Base-by-base conservation (phyloP, 2,113 vertebrate species). In the Ciconia maguari region DNA sequence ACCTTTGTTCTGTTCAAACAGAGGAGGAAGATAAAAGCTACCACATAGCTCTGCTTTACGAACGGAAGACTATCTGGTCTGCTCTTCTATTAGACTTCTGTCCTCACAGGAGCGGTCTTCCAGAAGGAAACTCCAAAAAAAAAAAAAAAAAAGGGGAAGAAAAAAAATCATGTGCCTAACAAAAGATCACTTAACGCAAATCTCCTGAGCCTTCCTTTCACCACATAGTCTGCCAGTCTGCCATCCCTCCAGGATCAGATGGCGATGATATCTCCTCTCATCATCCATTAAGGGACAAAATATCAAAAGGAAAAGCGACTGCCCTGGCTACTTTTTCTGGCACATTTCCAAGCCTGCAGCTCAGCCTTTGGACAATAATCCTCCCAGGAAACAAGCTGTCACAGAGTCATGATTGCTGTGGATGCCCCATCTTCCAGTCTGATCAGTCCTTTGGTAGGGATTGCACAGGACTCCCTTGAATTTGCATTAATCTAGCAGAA, bases 221-320 rank as follows among this genome's bases (percentile, higher is more conserved):
- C 60, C 92, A 93, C 60, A 51, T 24, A 78, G 49, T 34, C 68
- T 93, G 92, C 72, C 85, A 78, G 49, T 34, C 68, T 93, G 92
- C 72, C 86, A 86, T 51, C 25, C 41, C 76, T n/a, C 46, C 64
- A 70, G 85, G 71, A 90, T 93, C 83, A 95, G 95, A 79, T 24
- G 65, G 95, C 72, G 92, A 96, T 82, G 72, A 89, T 89, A 87
- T 54, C 38, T 91, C 80, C 83, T 94, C 96, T 96, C 95, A 96
- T 60, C 92, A 93, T 78, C 44, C 83, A 79, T 81, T 92, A 92
- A 72, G 30, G 41, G n/a, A 84, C 42, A 78, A 95, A 96, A 89
- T 57, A 82, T n/a, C 83, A 46, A 82, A 89, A 94, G 69, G 83
- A 94, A 87, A 94, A 91, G 80, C 34, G 61, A 92, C 83, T 84